Evolutionary conservation across 1,140 invertebrate species (phyloP).

Genomic region (Drosophila watanabei): DNA sequence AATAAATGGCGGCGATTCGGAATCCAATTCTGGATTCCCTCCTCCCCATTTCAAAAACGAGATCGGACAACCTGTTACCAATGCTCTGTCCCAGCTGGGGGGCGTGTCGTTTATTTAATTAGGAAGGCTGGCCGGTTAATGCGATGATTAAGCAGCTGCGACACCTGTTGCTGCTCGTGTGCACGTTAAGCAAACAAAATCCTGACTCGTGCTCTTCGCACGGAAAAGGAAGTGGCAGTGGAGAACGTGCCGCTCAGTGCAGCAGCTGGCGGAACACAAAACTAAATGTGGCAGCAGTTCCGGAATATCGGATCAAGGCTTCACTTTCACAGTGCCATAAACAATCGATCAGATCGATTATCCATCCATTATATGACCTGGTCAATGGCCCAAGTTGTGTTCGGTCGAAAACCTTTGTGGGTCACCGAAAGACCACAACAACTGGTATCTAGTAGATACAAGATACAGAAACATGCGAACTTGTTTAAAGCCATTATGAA

Average conservation of each 20-base stretch:
- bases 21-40: conserved; percentile 9
- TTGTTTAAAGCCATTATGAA: neutral
- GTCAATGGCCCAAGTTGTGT: conserved; percentile 27
- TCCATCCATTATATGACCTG: conserved; percentile 12
- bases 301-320: conserved; percentile 36
- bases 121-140: conserved; percentile 10
- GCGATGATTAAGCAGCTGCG: conserved; percentile 17
- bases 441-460: conserved; percentile 13
- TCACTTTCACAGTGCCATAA: conserved; percentile 43
- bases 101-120: conserved; percentile 23
- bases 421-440: conserved; percentile 53
- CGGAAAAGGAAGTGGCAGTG: conserved; percentile 69
- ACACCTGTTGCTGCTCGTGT: conserved; percentile 20
- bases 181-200: conserved; percentile 44
- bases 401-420: conserved; percentile 51
- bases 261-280: conserved; percentile 43
- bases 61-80: conserved; percentile 35
- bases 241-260: conserved; percentile 6
- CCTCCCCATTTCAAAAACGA: neutral
- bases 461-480: conserved; percentile 1
- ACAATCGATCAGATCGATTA: conserved; percentile 39
- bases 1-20: neutral
- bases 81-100: conserved; percentile 6
- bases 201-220: conserved; percentile 21
- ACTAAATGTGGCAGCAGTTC: conserved; percentile 45